These are phyloP conservation scores for Embiotoca jacksoni DNA, from an alignment of 2,113 vertebrate species.

Conservation along the genomic window DNA sequence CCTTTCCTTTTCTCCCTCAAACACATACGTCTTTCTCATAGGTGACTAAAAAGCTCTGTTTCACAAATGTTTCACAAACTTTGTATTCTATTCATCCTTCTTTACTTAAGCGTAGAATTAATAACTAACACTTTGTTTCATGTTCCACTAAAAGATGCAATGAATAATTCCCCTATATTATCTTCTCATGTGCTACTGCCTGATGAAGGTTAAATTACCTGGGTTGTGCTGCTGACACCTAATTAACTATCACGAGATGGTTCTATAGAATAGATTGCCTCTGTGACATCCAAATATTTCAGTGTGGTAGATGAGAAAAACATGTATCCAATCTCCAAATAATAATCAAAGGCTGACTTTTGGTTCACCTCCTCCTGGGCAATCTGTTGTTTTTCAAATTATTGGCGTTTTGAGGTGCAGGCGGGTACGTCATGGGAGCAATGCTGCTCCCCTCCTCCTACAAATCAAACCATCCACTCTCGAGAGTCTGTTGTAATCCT, in stretches of 20 bases:
- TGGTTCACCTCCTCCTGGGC: slow-evolving; percentile 62
- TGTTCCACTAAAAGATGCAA: slow-evolving; percentile 72
- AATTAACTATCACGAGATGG: slow-evolving; percentile 70
- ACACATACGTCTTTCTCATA: neutral
- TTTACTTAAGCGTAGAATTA: slow-evolving; percentile 50
- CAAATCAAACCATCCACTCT: slow-evolving; percentile 68
- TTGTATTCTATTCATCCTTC: slow-evolving; percentile 59
- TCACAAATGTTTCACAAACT: slow-evolving; percentile 40
- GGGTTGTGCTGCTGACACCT: slow-evolving; percentile 64
- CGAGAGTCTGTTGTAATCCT: slow-evolving; percentile 61
- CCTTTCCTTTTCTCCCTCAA: neutral
- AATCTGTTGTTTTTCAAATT: slow-evolving; percentile 71
- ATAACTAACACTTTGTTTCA: slow-evolving; percentile 70
- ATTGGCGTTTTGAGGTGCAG: slow-evolving; percentile 66
- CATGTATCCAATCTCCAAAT: slow-evolving; percentile 46
- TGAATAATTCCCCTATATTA: slow-evolving; percentile 79
- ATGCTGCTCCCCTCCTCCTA: slow-evolving; percentile 36
- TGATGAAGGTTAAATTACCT: slow-evolving; percentile 78
- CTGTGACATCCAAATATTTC: slow-evolving; percentile 51
- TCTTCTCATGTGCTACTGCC: slow-evolving; percentile 67
- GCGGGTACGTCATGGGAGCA: slow-evolving; percentile 50
- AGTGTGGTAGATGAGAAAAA: slow-evolving; percentile 41
- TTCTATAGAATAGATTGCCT: slow-evolving; percentile 54
- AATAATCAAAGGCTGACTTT: slow-evolving; percentile 69
- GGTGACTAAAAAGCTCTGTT: slow-evolving; percentile 36